A percentile compares a stretch with the other conserved stretches of the same genome.
Conservation (phyloP, 2,797 vertebrate genomes). For the Rousettus madagascariensis region DNA sequence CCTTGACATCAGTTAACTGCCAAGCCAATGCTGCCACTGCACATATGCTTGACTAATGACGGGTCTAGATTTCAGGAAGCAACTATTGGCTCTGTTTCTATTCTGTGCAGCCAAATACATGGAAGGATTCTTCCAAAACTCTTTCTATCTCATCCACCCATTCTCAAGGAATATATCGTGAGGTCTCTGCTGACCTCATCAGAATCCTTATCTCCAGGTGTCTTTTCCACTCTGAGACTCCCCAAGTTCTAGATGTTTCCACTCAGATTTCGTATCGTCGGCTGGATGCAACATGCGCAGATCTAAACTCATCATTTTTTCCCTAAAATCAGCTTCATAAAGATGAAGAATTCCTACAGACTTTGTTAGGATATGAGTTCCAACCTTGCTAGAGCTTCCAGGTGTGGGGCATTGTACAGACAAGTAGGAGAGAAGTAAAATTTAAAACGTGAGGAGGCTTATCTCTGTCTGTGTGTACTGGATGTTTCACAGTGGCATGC, state of each 20-base stretch:
- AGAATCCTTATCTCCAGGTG: neutral
- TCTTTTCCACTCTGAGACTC: neutral
- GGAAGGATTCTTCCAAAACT: neutral
- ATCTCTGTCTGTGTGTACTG: neutral
- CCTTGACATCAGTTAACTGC: too few relatives aligned
- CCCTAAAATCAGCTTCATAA: neutral
- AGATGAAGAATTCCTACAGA: neutral
- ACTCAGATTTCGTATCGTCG: neutral
- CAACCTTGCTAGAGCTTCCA: neutral
- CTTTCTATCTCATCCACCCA: neutral
- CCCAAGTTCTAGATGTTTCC: neutral
- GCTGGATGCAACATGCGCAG: neutral
- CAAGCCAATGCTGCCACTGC: neutral
- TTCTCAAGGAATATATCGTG: neutral
- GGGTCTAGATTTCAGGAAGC: neutral
- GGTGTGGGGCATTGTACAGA: accelerated
- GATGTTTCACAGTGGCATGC: neutral
- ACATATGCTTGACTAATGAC: neutral
- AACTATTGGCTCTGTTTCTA: neutral
- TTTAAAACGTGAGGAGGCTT: neutral
- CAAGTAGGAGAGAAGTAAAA: neutral
- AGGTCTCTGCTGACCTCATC: neutral
- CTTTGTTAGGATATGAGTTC: neutral
- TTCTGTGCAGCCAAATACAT: neutral
- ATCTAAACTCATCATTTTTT: neutral